Base-by-base conservation (phyloP, 2,888 invertebrate species). In the Tenodera sinensis region DNA sequence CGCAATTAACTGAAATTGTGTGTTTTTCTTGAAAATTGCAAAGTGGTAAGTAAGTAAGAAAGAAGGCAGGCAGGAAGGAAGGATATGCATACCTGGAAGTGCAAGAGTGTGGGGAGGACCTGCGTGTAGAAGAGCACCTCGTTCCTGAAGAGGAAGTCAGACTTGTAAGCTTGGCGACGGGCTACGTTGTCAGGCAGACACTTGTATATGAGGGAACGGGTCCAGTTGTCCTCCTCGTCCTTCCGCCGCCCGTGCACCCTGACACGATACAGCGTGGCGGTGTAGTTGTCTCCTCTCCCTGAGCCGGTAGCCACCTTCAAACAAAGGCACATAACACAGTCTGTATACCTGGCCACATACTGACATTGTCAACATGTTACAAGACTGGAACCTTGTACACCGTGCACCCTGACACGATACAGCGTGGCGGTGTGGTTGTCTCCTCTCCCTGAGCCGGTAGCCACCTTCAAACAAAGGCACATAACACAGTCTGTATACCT, bases 201-300 rank as follows among this genome's bases (percentile, higher is more conserved):
- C 93, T 96, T 96, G 93, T 96, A 96, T 90, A 96, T 96, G 83
- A 96, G 94, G 28, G 95, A 95, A 30, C 95, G 94, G 90, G 95
- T 93, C 96, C 96, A 96, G n/a, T 95, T 94, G 87, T 94, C 93
- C 89, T 94, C 94, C 71, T 93, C 92, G 88, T 92, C 92, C 27
- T 92, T 92, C 6, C 54, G 54, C 14, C 6, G 20, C 7, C 96
- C 96, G 91, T 94, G 95, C 4, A 96, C 93, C 0, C 94, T 93
- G 89, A 96, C 94, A 25, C 96, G 94, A 92, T 96, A 96, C 12
- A 96, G 93, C 94, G 96, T 96, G 14, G 96, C 96, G 0, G 96
- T 96, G 92, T 96, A 96, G 92, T 96, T 96, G 92, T 96, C 96
- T 0, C 96, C 96, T 88, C 96, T 94, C 89, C 95, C 96, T 0